Base-by-base conservation (phyloP, 1,140 invertebrate species). In the Bradysia coprophila region DNA sequence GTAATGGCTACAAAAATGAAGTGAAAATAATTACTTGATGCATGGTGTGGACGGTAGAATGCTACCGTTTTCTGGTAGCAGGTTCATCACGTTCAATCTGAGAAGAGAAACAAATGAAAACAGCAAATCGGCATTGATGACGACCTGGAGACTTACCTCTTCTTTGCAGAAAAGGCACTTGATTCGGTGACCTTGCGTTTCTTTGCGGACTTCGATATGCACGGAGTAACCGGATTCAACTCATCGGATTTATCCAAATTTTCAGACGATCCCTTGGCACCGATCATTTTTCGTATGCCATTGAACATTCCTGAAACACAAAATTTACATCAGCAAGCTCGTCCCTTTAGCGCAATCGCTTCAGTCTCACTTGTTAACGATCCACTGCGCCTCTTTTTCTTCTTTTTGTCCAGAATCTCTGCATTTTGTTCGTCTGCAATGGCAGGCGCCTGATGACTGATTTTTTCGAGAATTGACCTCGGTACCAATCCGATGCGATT, bases 381-480 rank as follows among this genome's bases (percentile, higher is more conserved):
- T 51, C 82, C 80, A 71, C 81, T 86, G 49, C 82, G 66, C 50
- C 77, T 64, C 59, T 80, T 79, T 53, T 81, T 81, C 51, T 74
- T 76, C 53, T 75, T 76, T 51, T 66, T 69, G 41, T 39, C 38
- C 4, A 22, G 33, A 36, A 16, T 36, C 18, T 9, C 18, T 28
- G 13, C 6, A 28, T 28, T 28, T 13, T 28, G 24, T 28, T 28
- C n/a, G n/a, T n/a, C n/a, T n/a, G n/a, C n/a, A n/a, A n/a, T n/a
- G n/a, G n/a, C n/a, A n/a, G n/a, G n/a, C n/a, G n/a, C 24, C 13
- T 8, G 13, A 28, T 28, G 24, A 28, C 13, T 6, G 6, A 28
- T 13, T 28, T 28, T 28, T 8, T 28, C 24, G 6, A 28, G 13
- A 28, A 28, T 28, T 28, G 6, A 6, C 6, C 13, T 28, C 8